phyloP scores from a whole-genome alignment of 2,113 vertebrate genomes.

The Silurus glanis region DNA sequence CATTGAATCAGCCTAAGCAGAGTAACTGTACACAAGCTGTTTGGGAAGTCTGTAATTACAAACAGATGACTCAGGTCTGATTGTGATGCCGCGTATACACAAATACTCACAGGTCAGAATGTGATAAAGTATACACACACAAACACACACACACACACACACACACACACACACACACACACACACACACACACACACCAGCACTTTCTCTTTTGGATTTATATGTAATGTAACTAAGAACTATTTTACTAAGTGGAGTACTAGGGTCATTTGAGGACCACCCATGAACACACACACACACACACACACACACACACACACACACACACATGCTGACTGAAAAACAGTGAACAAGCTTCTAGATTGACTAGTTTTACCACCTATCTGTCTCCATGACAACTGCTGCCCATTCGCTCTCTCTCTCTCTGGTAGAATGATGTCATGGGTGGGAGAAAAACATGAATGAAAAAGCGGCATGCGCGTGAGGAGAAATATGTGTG shows the following conservation, averaged over 20 bases:
- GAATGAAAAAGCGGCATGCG: slow-evolving; percentile 45
- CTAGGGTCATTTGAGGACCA: slow-evolving; percentile 14
- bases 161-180: slow-evolving; percentile 2
- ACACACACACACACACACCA: not conserved
- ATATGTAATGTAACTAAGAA: not conserved
- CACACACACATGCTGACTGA: slow-evolving; percentile 1
- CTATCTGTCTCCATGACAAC: slow-evolving; percentile 58
- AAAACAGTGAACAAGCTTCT: slow-evolving; percentile 43
- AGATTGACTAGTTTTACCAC: slow-evolving; percentile 52
- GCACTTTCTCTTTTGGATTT: not conserved
- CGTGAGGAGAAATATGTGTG: slow-evolving; percentile 40
- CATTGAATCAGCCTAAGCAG: not conserved
- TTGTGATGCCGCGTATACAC: not conserved
- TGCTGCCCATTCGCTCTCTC: slow-evolving; percentile 36
- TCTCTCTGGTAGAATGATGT: slow-evolving; percentile 51
- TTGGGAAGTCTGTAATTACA: not conserved
- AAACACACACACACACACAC: not conserved
- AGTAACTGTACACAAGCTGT: not conserved
- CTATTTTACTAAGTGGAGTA: not conserved
- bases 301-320: slow-evolving; percentile 2
- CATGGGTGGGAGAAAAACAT: slow-evolving; percentile 49
- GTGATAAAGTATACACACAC: not conserved
- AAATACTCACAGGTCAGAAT: not conserved
- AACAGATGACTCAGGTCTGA: not conserved
- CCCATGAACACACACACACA: slow-evolving; percentile 3